Evolutionary conservation across 2,888 invertebrate species (phyloP).

Genomic region (Micoletzkya japonica): DNA sequence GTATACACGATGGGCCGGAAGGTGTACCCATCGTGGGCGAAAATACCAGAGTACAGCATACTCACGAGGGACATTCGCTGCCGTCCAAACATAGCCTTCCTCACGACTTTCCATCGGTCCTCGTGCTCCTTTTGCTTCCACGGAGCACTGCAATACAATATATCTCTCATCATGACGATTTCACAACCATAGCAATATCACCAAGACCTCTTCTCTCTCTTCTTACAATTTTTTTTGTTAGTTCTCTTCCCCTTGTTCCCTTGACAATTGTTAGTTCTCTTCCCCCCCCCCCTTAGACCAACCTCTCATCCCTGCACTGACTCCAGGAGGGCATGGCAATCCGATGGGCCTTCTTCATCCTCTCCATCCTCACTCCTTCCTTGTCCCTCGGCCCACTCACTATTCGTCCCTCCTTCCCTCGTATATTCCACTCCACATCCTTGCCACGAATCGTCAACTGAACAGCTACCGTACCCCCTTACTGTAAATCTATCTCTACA

Average conservation of each 20-base stretch:
- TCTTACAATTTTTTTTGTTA: neutral
- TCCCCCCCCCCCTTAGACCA: neutral
- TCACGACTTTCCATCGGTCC: neutral
- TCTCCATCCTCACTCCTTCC: constrained; percentile 5
- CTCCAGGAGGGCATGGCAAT: constrained; percentile 31
- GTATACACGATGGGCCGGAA: too few species aligned
- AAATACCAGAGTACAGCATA: too few species aligned
- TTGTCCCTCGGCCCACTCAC: neutral
- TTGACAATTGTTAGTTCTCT: neutral
- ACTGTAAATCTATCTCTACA: neutral
- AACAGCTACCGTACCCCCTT: neutral
- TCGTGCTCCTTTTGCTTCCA: constrained; percentile 22
- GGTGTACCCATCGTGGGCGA: too few species aligned
- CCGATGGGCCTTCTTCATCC: constrained; percentile 14
- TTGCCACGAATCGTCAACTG: constrained; percentile 23
- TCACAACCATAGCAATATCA: neutral
- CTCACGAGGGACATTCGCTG: constrained; percentile 11
- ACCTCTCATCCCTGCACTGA: constrained; percentile 30
- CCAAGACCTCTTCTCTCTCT: too few species aligned
- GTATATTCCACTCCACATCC: neutral
- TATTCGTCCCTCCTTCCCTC: constrained; percentile 16
- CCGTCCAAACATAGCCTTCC: constrained; percentile 3
- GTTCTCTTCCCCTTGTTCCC: neutral
- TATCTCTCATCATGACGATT: neutral
- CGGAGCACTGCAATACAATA: neutral